A percentile compares a stretch with the other conserved stretches of the same genome.
These are phyloP conservation scores for Oenanthe melanoleuca DNA, from an alignment of 2,113 vertebrate species.

Conservation along the genomic window DNA sequence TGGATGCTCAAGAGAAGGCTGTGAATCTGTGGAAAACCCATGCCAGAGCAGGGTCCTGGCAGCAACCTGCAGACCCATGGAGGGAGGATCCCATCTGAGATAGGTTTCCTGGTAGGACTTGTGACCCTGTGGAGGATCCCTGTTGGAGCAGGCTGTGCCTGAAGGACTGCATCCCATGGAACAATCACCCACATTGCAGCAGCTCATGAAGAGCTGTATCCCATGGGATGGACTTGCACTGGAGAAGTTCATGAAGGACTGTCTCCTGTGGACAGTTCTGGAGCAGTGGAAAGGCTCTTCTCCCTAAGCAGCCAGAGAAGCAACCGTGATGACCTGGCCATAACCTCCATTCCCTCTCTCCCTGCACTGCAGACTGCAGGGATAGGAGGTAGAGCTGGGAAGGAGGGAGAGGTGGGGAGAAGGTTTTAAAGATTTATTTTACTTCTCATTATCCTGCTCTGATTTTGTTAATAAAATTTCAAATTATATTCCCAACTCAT, in stretches of 20 bases:
- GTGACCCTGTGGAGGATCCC: not conserved
- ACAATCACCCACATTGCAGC: not conserved
- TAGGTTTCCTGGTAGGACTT: not conserved
- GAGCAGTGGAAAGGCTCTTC: not conserved
- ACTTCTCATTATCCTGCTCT: not conserved
- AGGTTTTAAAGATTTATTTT: not conserved
- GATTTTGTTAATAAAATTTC: not conserved
- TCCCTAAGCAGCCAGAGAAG: not conserved
- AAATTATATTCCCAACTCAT: not conserved
- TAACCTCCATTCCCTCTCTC: no score
- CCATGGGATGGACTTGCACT: not conserved
- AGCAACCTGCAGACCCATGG: rapidly evolving
- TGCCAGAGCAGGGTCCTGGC: not conserved
- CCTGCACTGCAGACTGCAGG: not conserved
- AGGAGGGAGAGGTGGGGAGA: not conserved
- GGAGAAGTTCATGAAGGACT: not conserved
- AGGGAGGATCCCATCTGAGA: not conserved
- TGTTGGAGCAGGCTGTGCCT: not conserved
- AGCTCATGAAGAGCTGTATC: not conserved
- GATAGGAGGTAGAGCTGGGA: not conserved
- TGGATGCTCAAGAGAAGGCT: not conserved
- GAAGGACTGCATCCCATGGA: no score
- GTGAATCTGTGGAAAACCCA: not conserved
- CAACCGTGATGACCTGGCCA: not conserved
- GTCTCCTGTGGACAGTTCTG: not conserved